Conservation (phyloP, 2,113 vertebrate species). For the Macaca mulatta region DNA sequence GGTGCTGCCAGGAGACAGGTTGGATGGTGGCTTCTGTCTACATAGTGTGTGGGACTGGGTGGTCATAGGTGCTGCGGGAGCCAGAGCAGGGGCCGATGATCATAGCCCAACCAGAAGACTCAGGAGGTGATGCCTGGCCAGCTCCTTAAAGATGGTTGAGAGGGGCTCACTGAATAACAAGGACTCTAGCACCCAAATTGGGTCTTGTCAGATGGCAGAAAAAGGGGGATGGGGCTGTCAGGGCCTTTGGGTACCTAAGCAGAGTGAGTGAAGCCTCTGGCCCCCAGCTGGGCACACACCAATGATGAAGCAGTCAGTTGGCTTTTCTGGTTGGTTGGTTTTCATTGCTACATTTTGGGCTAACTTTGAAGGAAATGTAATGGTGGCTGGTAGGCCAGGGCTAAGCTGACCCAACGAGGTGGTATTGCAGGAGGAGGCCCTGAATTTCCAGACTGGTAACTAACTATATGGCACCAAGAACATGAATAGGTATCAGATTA, state of each 20-base stretch:
- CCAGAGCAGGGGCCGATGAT: too few relatives aligned
- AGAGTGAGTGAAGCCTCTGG: background rate
- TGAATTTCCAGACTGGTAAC: background rate
- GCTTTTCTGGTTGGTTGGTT: background rate
- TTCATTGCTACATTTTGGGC: background rate
- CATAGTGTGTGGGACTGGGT: background rate
- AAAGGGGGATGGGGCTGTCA: background rate
- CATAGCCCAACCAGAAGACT: background rate
- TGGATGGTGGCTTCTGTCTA: background rate
- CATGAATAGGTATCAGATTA: background rate
- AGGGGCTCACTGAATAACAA: background rate
- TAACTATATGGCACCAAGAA: background rate
- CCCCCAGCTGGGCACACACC: background rate
- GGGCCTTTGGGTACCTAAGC: background rate
- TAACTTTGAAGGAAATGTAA: background rate
- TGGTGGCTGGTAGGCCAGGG: background rate
- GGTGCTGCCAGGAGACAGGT: background rate
- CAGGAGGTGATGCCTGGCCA: background rate
- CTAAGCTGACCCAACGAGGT: background rate
- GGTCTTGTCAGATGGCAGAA: background rate
- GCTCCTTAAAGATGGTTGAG: background rate
- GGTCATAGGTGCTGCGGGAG: background rate
- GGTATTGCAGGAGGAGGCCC: background rate
- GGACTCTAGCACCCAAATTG: background rate
- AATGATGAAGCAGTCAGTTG: fast-evolving